Conservation (phyloP, 1,140 invertebrate species). For the Mercenaria mercenaria region DNA sequence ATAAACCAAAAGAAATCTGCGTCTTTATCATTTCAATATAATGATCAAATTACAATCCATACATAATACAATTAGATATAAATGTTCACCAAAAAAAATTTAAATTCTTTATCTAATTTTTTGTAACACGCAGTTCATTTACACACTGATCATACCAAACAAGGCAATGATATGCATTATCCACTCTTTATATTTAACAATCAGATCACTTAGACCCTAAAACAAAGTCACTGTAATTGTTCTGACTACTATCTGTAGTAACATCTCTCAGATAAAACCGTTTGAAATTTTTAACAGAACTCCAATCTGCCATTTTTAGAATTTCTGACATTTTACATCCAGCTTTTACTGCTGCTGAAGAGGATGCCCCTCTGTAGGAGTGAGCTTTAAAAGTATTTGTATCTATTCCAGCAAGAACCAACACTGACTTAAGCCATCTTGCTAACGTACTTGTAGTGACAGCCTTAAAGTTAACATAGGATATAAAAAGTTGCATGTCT, state of each 20-base stretch:
- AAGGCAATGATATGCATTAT: too few species aligned
- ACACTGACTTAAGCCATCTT: slow-evolving; percentile 20
- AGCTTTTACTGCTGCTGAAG: background rate
- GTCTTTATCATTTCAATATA: background rate
- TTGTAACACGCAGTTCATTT: background rate
- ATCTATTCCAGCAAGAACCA: background rate
- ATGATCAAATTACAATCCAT: too few species aligned
- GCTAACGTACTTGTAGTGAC: slow-evolving; percentile 9
- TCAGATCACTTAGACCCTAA: background rate
- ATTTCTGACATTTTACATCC: background rate
- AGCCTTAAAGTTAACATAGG: slow-evolving; percentile 12
- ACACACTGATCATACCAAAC: background rate
- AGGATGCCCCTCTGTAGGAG: slow-evolving; percentile 5
- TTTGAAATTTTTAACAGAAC: slow-evolving; percentile 4
- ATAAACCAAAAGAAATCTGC: background rate
- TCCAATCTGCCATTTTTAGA: slow-evolving; percentile 27
- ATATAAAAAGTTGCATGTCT: slow-evolving; percentile 16
- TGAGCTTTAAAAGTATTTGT: slow-evolving; percentile 43
- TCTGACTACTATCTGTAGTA: background rate
- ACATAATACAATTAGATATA: too few species aligned
- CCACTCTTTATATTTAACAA: background rate
- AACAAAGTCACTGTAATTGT: background rate
- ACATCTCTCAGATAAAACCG: background rate
- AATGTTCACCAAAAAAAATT: too few species aligned
- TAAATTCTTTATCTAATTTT: too few species aligned